phyloP scores from a whole-genome alignment of 2,797 vertebrate genomes.

The Brachyalestes nurse region DNA sequence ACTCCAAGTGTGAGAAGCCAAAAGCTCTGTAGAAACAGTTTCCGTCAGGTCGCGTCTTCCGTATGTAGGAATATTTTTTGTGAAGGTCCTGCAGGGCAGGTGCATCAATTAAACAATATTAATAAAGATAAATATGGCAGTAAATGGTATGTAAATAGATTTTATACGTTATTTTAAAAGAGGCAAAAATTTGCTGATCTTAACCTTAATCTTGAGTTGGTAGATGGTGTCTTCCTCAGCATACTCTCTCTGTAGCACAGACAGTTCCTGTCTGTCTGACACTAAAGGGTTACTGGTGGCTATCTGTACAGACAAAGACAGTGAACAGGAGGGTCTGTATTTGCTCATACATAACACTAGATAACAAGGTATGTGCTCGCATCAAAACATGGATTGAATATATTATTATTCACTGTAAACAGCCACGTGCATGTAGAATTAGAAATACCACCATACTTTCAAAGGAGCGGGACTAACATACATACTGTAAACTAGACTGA shows the following conservation, averaged over 20 bases:
- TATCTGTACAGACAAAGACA: constrained; percentile 77
- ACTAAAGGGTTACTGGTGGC: constrained; percentile 93
- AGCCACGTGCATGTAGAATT: neutral
- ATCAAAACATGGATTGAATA: neutral
- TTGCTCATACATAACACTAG: neutral
- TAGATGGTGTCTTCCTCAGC: constrained; percentile 90
- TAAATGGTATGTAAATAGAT: neutral
- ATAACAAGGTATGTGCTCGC: too few relatives aligned
- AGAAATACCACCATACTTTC: neutral
- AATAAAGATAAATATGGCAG: too few relatives aligned
- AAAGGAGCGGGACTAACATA: neutral
- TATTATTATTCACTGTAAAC: neutral
- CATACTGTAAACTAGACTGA: neutral
- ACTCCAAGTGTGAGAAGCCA: constrained; percentile 90
- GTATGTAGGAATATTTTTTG: constrained; percentile 91
- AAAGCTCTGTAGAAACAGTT: constrained; percentile 96
- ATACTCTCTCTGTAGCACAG: constrained; percentile 89
- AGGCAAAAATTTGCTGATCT: constrained; percentile 3
- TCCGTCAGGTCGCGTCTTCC: constrained; percentile 92
- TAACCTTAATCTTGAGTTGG: constrained; percentile 92
- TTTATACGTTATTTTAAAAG: neutral
- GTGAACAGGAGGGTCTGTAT: neutral
- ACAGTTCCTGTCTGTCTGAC: constrained; percentile 89
- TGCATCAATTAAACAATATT: too few relatives aligned
- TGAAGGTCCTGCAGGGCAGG: constrained; percentile 80